Base-by-base conservation (phyloP, 1,140 invertebrate species). In the Drosophila biarmipes region DNA sequence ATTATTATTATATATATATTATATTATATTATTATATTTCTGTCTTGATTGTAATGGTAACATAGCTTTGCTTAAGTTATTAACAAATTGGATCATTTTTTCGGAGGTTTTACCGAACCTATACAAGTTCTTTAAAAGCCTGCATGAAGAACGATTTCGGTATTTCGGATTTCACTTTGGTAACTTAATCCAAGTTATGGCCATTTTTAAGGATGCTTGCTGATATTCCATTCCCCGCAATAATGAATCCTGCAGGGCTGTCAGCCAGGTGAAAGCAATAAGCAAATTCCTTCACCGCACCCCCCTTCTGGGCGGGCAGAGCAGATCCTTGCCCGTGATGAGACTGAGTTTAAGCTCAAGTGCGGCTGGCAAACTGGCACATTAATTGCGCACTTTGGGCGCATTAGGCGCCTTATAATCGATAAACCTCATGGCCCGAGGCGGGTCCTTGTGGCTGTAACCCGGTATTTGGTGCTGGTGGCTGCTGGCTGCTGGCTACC, bases 301-400 rank as follows among this genome's bases (percentile, higher is more conserved):
- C n/a, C 17, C 4, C 31, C 17, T 21, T n/a, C 15, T 48, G 12
- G 40, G 10, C 29, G 12, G 7, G 15, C n/a, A 19, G 10, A 43
- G n/a, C 24, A 6, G 15, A n/a, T 40, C 10, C 27, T 11, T 15
- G 24, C 17, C 29, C 43, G 37, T 19, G 67, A 69, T 56, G 67
- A 48, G 12, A 34, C 34, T 29, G 48, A 63, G 52, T 74, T 74
- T 29, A 64, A 74, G 64, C 56, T 62, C 51, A 54, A 84, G 57
- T 46, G 49, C 42, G 51, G 45, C 49, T 40, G 48, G 73, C 51
- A 54, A 73, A 77, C 64, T 82, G 71, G 66, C 75, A 89, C 74
- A 51, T 89, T 79, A 87, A 89, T 89, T 89, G 82, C 63, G 46
- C 71, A 82, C 73, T 79, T 76, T 56, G 71, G 52, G 46, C 67